Base-by-base conservation (phyloP, 2,888 invertebrate species). In the Macrophya alboannulata region DNA sequence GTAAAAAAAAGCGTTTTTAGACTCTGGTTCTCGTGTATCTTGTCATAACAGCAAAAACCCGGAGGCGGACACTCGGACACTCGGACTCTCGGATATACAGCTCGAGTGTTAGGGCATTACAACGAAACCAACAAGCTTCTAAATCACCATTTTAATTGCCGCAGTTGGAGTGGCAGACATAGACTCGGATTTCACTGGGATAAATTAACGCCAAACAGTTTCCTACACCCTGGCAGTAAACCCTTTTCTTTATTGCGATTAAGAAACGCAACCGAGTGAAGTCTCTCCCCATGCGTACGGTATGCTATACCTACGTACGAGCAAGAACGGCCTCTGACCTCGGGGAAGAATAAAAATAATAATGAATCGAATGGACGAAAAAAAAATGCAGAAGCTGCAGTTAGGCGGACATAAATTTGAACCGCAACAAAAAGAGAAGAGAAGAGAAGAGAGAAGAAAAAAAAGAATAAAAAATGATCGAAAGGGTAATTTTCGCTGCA, bases 101-200 rank as follows among this genome's bases (percentile, higher is more conserved):
- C 25, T 9, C 68, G 4, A 17, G 72, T 74, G 43, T 55, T 31
- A 25, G 45, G 17, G 51, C 45, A 77, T 10, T 77, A 81, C 62
- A 81, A 62, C 43, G 21, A 43, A 81, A 8, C 59, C 62, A 81
- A 81, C 81, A 43, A 51, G 84, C 84, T 76, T 84, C 62, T 84
- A 76, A 85, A 85, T 85, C 79, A 85, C 65, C 25, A 59, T 85
- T 77, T 81, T 79, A 85, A 85, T 79, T 81, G 68, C 85, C 85
- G 81, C 65, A 48, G 65, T 81, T 40, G 12, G 43, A 45, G 21
- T 21, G 17, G 51, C 21, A 62, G 62, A 48, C 51, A 85, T 81
- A 85, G 62, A 83, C 17, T 85, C 51, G 68, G 45, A 76, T 77
- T 68, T 77, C 77, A 68, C 45, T 77, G 68, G 68, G 62, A 62